Evolutionary conservation across 2,888 invertebrate species (phyloP), one percentile per base, ranked within the genome.

Genomic region (Hipparchia sbordonii): DNA sequence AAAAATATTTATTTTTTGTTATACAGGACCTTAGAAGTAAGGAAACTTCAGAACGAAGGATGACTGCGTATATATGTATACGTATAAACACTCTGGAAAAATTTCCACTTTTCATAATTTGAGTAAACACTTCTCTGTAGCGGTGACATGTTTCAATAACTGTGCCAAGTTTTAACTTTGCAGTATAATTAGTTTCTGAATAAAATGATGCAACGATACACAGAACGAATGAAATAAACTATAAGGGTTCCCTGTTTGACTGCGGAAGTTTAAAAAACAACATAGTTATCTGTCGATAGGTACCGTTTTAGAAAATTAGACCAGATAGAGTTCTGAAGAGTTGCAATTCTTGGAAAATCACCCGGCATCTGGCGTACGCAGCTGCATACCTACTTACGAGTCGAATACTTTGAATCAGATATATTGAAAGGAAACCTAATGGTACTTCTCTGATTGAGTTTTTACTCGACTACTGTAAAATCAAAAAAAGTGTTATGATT

Each of bases 281-380:
- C 62, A n/a, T 6, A 45, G 39, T 10, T 45, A 61, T 45, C 9
- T 51, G 23, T 23, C 63, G 48, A 65, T 57, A 57, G 1, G 13
- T 67, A 56, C 46, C 9, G 46, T 67, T 67, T 67, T 56, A 67
- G 57, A 67, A 67, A 67, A 67, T 57, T 23, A 67, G 56, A 13
- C 33, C 52, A 65, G 52, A 67, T 56, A 54, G 39, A 46, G 67
- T 57, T 69, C 78, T 80, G 59, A 71, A 81, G 79, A 79, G 76
- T 73, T 76, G 77, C 78, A 79, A 83, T 87, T 88, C 89, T 86
- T 74, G 80, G 89, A 89, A 89, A 77, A 77, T 80, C 78, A 72
- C 80, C 79, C 79, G 78, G 80, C 81, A 84, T 83, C 83, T 81
- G 82, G 79, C 82, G 75, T 74, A 77, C 76, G 72, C 74, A 72